Evolutionary conservation across 2,797 vertebrate genomes (phyloP).

Genomic region (Centropyge bicolor): DNA sequence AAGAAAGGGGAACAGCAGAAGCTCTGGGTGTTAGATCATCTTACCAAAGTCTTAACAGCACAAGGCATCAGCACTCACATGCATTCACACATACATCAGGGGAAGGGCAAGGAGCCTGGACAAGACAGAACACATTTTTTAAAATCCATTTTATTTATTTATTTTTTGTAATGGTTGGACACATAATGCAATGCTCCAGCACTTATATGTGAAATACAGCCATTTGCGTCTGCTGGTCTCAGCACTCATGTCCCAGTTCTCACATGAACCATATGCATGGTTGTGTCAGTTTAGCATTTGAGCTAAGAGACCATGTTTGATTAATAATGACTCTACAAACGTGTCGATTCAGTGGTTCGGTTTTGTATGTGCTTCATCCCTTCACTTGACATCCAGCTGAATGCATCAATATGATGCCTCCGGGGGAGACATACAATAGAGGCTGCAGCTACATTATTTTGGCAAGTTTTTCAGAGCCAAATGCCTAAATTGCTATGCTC

Average conservation of each 20-base stretch:
- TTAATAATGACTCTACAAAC: constrained; percentile 1
- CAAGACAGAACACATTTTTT: too few relatives aligned
- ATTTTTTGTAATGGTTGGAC: background rate
- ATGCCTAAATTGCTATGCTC: constrained; percentile 50
- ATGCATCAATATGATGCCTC: constrained; percentile 22
- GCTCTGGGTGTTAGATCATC: too few relatives aligned
- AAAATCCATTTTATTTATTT: too few relatives aligned
- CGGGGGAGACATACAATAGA: constrained; percentile 11
- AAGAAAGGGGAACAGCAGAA: background rate
- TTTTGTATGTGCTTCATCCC: background rate
- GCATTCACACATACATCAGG: background rate
- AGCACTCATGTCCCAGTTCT: background rate
- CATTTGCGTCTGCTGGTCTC: background rate
- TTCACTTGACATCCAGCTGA: constrained; percentile 33
- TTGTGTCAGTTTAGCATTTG: background rate
- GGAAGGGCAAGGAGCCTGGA: background rate
- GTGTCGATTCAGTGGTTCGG: background rate
- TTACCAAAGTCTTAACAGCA: background rate
- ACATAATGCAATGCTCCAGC: background rate
- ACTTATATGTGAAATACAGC: background rate
- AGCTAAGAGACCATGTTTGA: background rate
- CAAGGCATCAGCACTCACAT: background rate
- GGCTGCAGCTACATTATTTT: constrained; percentile 29
- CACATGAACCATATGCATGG: background rate
- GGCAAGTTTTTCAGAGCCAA: constrained; percentile 24